Base-by-base conservation (phyloP, 2,888 invertebrate genomes). In the Synanthedon formicaeformis region DNA sequence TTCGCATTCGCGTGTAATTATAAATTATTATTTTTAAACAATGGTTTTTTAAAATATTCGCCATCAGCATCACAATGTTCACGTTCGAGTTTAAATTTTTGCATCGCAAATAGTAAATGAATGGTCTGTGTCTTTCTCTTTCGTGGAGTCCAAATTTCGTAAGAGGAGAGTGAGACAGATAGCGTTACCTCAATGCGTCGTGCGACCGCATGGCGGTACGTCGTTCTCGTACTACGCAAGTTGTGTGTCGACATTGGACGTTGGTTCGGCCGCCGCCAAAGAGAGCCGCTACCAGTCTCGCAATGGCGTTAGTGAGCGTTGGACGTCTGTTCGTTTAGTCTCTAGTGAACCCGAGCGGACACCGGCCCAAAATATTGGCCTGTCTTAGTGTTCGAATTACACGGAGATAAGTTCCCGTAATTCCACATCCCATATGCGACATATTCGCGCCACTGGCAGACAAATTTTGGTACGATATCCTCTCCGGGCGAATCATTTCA, bases 301-400 rank as follows among this genome's bases (percentile, higher is more conserved):
- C 86, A 83, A 88, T 88, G 88, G 88, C 87, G 87, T 78, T 83
- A 73, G 78, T 78, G 71, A 69, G 75, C 69, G 74, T 67, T 65
- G 78, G 86, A 81, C 64, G 82, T 78, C 81, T 79, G 85, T 82
- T 80, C 81, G 79, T 81, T 81, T 88, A 82, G 75, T 74, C 75
- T 80, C 69, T 69, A 69, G 72, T 73, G 72, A 80, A 75, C 83
- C 87, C 85, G 87, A 88, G 87, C 88, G 88, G 88, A 87, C 87
- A 88, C 88, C 88, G 88, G 86, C 87, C 88, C 87, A 88, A 87
- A 88, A 88, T 86, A 85, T 88, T 87, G 87, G 86, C 80, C 85
- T 81, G 87, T 87, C 84, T 79, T 23, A 78, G 78, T 81, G 81
- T 72, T 75, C 72, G 81, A 85, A 81, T 86, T 87, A 86, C 83